A percentile compares a stretch with the other conserved stretches of the same genome.
Conservation (phyloP, 1,140 invertebrate genomes). For the Anthonomus grandis region DNA sequence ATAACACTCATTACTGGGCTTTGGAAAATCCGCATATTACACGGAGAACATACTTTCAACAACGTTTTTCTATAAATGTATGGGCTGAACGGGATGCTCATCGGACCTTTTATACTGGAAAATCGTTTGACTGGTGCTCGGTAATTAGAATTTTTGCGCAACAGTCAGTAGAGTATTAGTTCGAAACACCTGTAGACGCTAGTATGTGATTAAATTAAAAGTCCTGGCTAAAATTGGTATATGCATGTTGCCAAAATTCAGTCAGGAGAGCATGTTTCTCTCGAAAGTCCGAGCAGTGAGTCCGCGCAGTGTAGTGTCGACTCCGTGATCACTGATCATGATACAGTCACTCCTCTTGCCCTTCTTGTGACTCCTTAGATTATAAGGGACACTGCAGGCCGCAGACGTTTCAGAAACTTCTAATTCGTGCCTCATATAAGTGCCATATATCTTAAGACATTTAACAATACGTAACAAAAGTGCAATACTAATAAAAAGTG, state of each 20-base stretch:
- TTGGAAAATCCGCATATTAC: too few species aligned
- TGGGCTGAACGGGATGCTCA: too few species aligned
- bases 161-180: conserved; percentile 50
- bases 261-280: conserved; percentile 35
- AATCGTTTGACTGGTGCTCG: too few species aligned
- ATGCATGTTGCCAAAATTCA: conserved; percentile 37
- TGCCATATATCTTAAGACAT: conserved; percentile 43
- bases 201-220: conserved; percentile 47
- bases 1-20: too few species aligned
- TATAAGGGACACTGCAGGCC: conserved; percentile 26
- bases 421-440: too few species aligned
- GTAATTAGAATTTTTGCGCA: too few species aligned
- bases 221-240: conserved; percentile 27
- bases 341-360: conserved; percentile 17
- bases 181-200: conserved; percentile 50
- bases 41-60: too few species aligned
- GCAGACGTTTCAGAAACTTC: too few species aligned
- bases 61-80: too few species aligned
- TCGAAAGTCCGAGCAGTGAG: conserved; percentile 20
- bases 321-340: conserved; percentile 16
- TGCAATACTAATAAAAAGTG: conserved; percentile 43
- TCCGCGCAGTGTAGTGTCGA: conserved; percentile 38
- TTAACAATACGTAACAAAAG: conserved; percentile 41
- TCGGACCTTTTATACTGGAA: too few species aligned
- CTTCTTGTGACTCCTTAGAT: conserved; percentile 21